Evolutionary conservation across 1,140 invertebrate genomes (phyloP).

Genomic region (Lepidurus apus): DNA sequence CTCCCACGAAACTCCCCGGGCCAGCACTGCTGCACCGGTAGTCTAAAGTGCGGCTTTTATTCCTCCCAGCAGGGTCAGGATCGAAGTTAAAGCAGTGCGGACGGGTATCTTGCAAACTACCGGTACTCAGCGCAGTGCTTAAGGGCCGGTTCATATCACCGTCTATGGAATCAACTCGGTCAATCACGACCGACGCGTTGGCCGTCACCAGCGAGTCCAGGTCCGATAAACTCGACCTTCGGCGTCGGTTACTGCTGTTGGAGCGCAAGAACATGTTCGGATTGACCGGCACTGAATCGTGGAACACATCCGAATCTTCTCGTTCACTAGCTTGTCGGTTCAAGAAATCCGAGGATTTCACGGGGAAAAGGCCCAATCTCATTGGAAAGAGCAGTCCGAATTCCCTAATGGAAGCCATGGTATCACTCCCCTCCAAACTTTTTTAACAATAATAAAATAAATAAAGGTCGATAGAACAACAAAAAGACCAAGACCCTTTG

Average conservation of each 20-base stretch:
- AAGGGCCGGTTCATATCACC: not conserved
- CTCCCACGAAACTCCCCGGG: not conserved
- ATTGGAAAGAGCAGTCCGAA: slow-evolving; percentile 56
- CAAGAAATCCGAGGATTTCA: slow-evolving; percentile 50
- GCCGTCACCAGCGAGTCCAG: slow-evolving; percentile 55
- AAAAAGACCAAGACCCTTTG: too few species aligned
- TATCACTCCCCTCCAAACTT: not conserved
- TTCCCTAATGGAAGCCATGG: slow-evolving; percentile 43
- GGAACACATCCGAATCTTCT: not conserved
- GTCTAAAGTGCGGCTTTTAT: not conserved
- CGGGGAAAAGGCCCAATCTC: slow-evolving; percentile 54
- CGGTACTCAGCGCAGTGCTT: not conserved
- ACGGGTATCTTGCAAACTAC: not conserved
- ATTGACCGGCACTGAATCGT: slow-evolving; percentile 22
- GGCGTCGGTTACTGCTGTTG: slow-evolving; percentile 40
- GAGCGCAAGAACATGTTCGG: slow-evolving; percentile 12
- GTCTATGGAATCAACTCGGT: not conserved
- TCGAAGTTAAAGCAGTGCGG: not conserved
- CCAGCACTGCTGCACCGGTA: not conserved
- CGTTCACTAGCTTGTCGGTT: not conserved
- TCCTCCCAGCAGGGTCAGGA: not conserved
- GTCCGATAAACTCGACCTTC: slow-evolving; percentile 65
- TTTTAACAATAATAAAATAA: not conserved
- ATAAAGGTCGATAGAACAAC: too few species aligned
- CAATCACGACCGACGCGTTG: slow-evolving; percentile 8